Evolutionary conservation across 2,797 vertebrate genomes (phyloP), one percentile per base, ranked within the genome.

Genomic region (Leptoclinus maculatus): DNA sequence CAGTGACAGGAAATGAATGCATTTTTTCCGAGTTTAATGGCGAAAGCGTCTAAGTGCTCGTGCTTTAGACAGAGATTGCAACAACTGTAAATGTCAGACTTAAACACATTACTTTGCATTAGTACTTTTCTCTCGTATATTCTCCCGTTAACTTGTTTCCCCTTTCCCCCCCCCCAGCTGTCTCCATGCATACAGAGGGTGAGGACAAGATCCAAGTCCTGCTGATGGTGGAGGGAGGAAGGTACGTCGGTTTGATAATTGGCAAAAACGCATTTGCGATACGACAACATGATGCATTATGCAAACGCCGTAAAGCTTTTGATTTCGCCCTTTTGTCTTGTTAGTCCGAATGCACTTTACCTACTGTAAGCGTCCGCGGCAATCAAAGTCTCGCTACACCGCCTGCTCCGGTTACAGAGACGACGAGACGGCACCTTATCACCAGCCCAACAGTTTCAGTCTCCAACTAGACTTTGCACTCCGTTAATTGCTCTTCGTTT

Each of bases 221-320:
- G 80, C 94, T 99, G 64, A 96, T 99, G 21, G 97, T 99, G 80
- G 97, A 98, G 89, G 96, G 97, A 87, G 95, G 97, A 92, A 98
- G 98, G 98, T 99, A 96, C 25, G 87, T 89, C 65, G 4, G 9
- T 21, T 45, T 21, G 71, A 72, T 87, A 88, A 91, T 89, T 87
- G 82, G 84, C 60, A 17, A 34, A 17, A 34, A 3, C 27, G 19
- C n/a, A 36, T 79, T 82, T 78, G 71, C 10, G 57, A 67, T 74
- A 34, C 82, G 38, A 73, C 67, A 45, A 58, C 74, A 60, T 9
- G 13, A 69, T 80, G 70, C 83, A 88, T 86, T 78, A 87, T 88
- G 75, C 73, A 77, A 77, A 23, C n/a, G 1, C 51, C n/a, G 78
- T 62, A 59, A 5, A 21, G 76, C 86, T 88, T 88, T 88, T 84